These are phyloP conservation scores for Clanis bilineata DNA, from an alignment of 2,888 invertebrate species.

Conservation along the genomic window DNA sequence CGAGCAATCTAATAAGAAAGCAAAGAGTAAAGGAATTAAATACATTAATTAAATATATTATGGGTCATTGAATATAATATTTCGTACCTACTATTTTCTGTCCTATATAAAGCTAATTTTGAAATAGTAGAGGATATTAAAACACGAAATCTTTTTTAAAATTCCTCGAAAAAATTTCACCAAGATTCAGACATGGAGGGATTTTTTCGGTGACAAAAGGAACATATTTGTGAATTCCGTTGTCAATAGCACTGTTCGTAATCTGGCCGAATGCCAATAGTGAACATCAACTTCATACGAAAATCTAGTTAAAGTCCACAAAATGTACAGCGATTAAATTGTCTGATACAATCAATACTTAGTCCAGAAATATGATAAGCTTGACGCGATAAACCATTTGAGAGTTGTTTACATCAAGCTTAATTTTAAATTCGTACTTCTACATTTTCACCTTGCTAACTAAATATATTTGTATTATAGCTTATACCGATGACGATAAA, in stretches of 20 bases:
- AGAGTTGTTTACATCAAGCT: not conserved
- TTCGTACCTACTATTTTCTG: too few relatives aligned
- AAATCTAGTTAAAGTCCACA: not conserved
- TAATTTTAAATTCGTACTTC: not conserved
- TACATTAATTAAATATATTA: not conserved
- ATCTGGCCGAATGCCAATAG: conserved; percentile 48
- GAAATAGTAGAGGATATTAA: too few relatives aligned
- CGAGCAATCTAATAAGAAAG: not conserved
- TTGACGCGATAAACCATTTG: not conserved
- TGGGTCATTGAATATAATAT: too few relatives aligned
- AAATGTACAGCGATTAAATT: not conserved
- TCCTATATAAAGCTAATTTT: too few relatives aligned
- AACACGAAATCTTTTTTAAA: too few relatives aligned
- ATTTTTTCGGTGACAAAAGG: not conserved
- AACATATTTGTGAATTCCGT: conserved; percentile 28
- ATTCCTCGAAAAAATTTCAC: too few relatives aligned
- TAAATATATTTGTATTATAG: too few relatives aligned
- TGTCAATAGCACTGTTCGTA: conserved; percentile 36
- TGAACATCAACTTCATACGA: conserved; percentile 26
- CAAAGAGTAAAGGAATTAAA: not conserved
- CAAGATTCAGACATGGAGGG: too few relatives aligned
- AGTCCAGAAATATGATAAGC: not conserved
- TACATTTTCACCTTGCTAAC: not conserved
- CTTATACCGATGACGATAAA: not conserved
- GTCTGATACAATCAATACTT: not conserved